Evolutionary conservation across 1,140 invertebrate species (phyloP).

Genomic region (Thereuonema tuberculata): DNA sequence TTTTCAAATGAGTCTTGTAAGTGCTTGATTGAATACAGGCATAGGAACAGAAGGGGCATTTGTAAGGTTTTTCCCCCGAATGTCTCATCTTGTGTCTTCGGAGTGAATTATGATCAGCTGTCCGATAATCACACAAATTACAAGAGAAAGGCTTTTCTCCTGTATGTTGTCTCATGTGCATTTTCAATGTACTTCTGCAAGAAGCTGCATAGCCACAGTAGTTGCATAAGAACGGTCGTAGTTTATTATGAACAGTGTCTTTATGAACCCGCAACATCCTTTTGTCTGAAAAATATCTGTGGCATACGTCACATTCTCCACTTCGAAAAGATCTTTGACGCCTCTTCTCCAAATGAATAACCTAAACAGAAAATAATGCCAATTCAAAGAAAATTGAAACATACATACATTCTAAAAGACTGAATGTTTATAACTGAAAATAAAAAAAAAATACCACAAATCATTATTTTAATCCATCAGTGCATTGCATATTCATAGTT

Average conservation of each 20-base stretch:
- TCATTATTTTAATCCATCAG: too few species aligned
- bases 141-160: slow-evolving; percentile 39
- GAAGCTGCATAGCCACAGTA: slow-evolving; percentile 36
- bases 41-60: slow-evolving; percentile 53
- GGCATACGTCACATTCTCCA: slow-evolving; percentile 17
- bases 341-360: slow-evolving; percentile 16
- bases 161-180: slow-evolving; percentile 37
- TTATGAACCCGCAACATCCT: slow-evolving; percentile 20
- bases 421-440: background rate
- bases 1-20: slow-evolving; percentile 45
- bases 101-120: slow-evolving; percentile 37
- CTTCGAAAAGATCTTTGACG: slow-evolving; percentile 12
- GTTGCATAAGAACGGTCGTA: slow-evolving; percentile 45
- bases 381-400: background rate
- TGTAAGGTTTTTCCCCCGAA: slow-evolving; percentile 38
- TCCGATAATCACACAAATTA: slow-evolving; percentile 21
- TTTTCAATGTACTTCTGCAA: slow-evolving; percentile 27
- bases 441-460: too few species aligned
- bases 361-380: background rate
- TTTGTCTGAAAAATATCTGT: slow-evolving; percentile 13
- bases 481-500: too few species aligned
- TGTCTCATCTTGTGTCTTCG: slow-evolving; percentile 34
- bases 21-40: slow-evolving; percentile 49
- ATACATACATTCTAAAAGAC: background rate
- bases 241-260: slow-evolving; percentile 41